phyloP scores from a whole-genome alignment of 2,113 vertebrate species.

The Rhynchopsitta pachyrhyncha region DNA sequence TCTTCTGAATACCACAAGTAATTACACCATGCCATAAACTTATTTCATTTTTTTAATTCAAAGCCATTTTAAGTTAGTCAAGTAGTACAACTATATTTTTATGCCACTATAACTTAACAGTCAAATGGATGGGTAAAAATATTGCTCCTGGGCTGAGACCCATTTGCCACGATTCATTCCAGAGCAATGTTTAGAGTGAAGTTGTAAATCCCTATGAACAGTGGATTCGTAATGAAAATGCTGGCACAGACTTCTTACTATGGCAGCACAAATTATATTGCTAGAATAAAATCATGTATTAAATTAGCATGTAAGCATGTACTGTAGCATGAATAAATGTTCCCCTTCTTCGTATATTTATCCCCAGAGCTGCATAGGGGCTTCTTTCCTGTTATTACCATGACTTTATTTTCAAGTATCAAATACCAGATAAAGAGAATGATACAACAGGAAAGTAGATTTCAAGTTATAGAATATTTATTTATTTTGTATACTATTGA shows the following conservation, averaged over 20 bases:
- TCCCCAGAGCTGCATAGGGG: background rate
- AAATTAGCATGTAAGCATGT: constrained; percentile 1
- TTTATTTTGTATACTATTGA: background rate
- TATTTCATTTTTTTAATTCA: constrained; percentile 18
- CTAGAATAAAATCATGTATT: constrained; percentile 13
- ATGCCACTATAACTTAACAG: constrained; percentile 36
- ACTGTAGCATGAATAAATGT: background rate
- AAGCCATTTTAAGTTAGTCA: constrained; percentile 23
- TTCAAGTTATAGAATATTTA: background rate
- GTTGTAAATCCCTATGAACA: constrained; percentile 30
- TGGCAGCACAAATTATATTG: constrained; percentile 6
- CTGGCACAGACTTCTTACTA: constrained; percentile 14
- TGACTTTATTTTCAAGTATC: background rate
- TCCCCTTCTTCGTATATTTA: background rate
- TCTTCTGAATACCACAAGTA: constrained; percentile 5
- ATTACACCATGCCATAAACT: background rate
- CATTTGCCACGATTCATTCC: constrained; percentile 51
- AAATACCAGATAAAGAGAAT: background rate
- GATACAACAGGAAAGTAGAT: background rate
- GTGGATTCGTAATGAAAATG: constrained; percentile 46
- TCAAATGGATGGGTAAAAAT: constrained; percentile 22
- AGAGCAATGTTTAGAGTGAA: background rate
- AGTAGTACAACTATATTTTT: constrained; percentile 20
- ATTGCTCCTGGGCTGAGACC: constrained; percentile 6
- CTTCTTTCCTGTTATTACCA: background rate